A percentile compares a stretch with the other conserved stretches of the same genome.
Conservation (phyloP, 92 coral and sea anemone species). For the Porites cylindrica region DNA sequence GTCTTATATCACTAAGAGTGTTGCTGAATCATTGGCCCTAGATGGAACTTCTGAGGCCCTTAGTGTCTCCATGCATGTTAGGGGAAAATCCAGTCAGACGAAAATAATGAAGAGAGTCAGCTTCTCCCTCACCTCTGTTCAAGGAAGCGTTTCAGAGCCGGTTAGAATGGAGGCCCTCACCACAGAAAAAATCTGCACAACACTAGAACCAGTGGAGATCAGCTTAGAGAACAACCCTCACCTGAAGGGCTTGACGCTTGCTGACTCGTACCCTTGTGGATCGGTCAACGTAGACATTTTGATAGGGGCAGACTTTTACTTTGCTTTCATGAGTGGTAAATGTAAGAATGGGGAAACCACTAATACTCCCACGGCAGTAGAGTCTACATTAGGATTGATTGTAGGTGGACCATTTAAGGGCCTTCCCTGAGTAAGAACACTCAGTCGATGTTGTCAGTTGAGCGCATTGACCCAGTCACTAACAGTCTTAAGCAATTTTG, state of each 20-base stretch:
- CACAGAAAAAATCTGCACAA: conserved; percentile 30
- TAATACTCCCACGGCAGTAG: conserved; percentile 18
- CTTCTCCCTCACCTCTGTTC: conserved; percentile 33
- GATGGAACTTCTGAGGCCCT: not conserved
- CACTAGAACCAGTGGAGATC: conserved; percentile 37
- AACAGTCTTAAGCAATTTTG: conserved; percentile 22
- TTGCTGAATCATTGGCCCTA: not conserved
- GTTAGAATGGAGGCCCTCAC: conserved; percentile 47
- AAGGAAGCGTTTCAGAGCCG: conserved; percentile 6
- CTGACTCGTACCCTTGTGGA: conserved; percentile 33
- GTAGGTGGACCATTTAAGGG: conserved; percentile 8
- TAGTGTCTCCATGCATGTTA: not conserved
- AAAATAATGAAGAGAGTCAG: conserved; percentile 44
- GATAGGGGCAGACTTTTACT: conserved; percentile 41
- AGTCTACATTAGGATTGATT: conserved; percentile 3
- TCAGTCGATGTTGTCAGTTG: not conserved
- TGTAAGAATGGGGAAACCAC: conserved; percentile 26
- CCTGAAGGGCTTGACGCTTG: conserved; percentile 9
- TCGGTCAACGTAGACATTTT: conserved; percentile 33
- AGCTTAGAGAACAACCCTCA: conserved; percentile 25
- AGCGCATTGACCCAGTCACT: not conserved
- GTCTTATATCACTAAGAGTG: not conserved
- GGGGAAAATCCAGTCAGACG: conserved; percentile 20
- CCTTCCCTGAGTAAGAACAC: not conserved
- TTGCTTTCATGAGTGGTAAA: conserved; percentile 29